Evolutionary conservation across 2,113 vertebrate species (phyloP), one percentile per base, ranked within the genome.

Genomic region (Tragulus kanchil): DNA sequence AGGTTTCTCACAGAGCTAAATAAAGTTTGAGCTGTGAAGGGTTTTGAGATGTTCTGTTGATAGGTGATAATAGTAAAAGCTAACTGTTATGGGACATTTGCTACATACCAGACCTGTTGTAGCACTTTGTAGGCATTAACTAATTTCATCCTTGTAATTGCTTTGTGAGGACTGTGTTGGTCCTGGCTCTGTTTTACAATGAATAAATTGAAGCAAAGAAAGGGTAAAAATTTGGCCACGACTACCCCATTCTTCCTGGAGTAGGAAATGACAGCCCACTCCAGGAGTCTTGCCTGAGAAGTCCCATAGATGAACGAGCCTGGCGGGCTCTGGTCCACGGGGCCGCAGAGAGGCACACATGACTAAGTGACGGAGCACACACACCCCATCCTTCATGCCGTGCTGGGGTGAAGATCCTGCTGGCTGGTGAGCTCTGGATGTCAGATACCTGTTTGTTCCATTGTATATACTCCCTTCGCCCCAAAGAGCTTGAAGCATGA

Each of bases 1-100:
- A 36, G 9, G 11, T 77, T 93, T 95, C 21, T 85, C 21, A 71
- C 45, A 94, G 81, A 94, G 25, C 45, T 71, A 90, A 93, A 69
- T 65, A 83, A 89, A 85, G 88, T 73, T 16, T 85, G 50, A 89
- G 26, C 62, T 83, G 45, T 45, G 48, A 79, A 52, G 75, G 19
- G 26, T 92, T 92, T 79, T 92, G 58, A 93, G 84, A 88, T 92
- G 31, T 42, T 91, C n/a, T 85, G 25, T 64, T 87, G 31, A 87
- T 85, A 93, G 6, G n/a, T 84, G 50, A 45, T 88, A 79, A 26
- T 82, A 82, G 71, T 81, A 84, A 87, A 94, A 94, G 61, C 13
- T 65, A 61, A 15, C 13, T 50, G 28, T 91, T 64, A 21, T 1
- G 12, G 45, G 89, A 14, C 1, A 78, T 16, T 62, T 79, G n/a